These are phyloP conservation scores for Brenthis hecate DNA, from an alignment of 2,888 invertebrate genomes.

Conservation along the genomic window DNA sequence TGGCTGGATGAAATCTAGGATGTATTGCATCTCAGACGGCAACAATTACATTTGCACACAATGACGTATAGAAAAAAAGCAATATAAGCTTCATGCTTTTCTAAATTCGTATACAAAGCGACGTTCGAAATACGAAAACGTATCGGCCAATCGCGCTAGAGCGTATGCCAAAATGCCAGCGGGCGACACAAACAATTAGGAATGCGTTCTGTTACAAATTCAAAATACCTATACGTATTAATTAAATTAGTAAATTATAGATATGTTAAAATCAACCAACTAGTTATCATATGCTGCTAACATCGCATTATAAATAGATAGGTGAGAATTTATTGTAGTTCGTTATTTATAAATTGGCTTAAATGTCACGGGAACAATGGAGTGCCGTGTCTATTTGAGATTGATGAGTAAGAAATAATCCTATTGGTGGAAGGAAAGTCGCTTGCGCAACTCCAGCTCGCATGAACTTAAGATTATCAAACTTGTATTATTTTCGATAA, in stretches of 20 bases:
- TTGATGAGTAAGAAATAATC: slow-evolving; percentile 78
- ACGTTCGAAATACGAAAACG: slow-evolving; percentile 73
- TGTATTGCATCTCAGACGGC: slow-evolving; percentile 52
- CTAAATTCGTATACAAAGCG: slow-evolving; percentile 79
- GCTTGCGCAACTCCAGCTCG: slow-evolving; percentile 62
- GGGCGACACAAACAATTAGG: slow-evolving; percentile 72
- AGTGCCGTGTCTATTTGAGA: slow-evolving; percentile 74
- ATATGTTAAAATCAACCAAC: slow-evolving; percentile 44
- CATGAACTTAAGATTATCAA: slow-evolving; percentile 71
- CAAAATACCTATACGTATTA: slow-evolving; percentile 54
- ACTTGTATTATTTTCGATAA: slow-evolving; percentile 75
- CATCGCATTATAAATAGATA: slow-evolving; percentile 56
- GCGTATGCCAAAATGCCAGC: slow-evolving; percentile 74
- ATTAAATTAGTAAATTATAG: slow-evolving; percentile 55
- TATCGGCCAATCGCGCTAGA: slow-evolving; percentile 70
- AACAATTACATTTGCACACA: slow-evolving; percentile 80
- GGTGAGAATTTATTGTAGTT: slow-evolving; percentile 54
- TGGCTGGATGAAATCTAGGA: slow-evolving; percentile 20
- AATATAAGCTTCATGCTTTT: slow-evolving; percentile 62
- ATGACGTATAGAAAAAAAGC: slow-evolving; percentile 71
- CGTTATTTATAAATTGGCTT: slow-evolving; percentile 75
- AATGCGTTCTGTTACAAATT: slow-evolving; percentile 75
- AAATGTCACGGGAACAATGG: slow-evolving; percentile 81
- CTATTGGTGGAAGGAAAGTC: slow-evolving; percentile 66
- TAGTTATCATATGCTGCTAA: slow-evolving; percentile 3